Conservation (phyloP, 1,140 invertebrate species). For the Drosophila funebris region DNA sequence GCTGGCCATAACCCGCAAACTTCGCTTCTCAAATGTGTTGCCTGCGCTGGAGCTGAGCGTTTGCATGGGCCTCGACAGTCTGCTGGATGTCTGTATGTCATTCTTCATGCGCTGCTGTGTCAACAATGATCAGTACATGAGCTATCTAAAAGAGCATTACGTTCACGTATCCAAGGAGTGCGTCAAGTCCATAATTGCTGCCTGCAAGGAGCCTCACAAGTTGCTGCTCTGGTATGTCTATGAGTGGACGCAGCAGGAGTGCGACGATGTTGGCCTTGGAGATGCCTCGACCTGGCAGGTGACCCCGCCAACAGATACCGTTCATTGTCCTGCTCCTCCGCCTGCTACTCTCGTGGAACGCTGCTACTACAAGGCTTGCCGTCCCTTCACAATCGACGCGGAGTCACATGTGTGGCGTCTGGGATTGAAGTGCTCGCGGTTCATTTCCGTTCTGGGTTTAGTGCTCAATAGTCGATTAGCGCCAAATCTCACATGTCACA, state of each 20-base stretch:
- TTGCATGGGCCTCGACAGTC: conserved; percentile 71
- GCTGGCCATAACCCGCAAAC: conserved; percentile 58
- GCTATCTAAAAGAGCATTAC: conserved; percentile 66
- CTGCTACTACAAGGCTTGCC: conserved; percentile 78
- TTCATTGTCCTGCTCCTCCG: not conserved
- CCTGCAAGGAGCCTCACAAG: conserved; percentile 72
- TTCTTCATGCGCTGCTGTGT: conserved; percentile 80
- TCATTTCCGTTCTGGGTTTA: conserved; percentile 72
- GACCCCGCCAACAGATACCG: not conserved
- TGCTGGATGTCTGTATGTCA: conserved; percentile 75
- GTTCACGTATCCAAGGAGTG: conserved; percentile 81
- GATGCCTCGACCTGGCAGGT: conserved; percentile 43
- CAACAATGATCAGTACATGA: conserved; percentile 70
- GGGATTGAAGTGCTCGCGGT: conserved; percentile 62
- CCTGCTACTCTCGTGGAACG: conserved; percentile 62
- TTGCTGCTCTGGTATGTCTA: conserved; percentile 76
- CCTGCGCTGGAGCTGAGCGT: conserved; percentile 74
- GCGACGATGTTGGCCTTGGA: conserved; percentile 58
- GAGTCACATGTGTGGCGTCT: conserved; percentile 54
- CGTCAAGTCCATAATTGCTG: conserved; percentile 74
- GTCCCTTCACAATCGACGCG: conserved; percentile 71
- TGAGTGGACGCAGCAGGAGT: conserved; percentile 82
- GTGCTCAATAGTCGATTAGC: conserved; percentile 73
- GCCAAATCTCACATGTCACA: conserved; percentile 51
- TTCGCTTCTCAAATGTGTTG: conserved; percentile 77